Evolutionary conservation across 2,888 invertebrate genomes (phyloP), one percentile per base, ranked within the genome.

Genomic region (Nysson spinosus): DNA sequence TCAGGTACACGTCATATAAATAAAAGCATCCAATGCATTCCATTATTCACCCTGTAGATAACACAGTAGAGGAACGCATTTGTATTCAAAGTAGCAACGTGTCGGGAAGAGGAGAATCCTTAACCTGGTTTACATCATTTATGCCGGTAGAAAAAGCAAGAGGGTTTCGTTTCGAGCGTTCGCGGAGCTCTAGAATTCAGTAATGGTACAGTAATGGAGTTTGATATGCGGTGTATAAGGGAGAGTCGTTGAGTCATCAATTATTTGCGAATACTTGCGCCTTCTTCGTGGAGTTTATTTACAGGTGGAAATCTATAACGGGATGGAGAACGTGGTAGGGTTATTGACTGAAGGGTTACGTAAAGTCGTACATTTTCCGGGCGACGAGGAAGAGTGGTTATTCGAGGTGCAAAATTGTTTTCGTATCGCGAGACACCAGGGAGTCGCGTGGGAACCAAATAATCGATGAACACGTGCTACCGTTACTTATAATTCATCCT

Each of bases 281-380:
- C 65, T 73, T 72, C 69, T 64, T 63, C 64, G 67, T 71, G 62
- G 26, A 46, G 46, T 61, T 75, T 78, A 74, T 79, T 75, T 74
- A 66, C 40, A 50, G 69, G 51, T 51, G 60, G 75, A 78, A 79
- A 79, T 79, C 80, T 78, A 79, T 79, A 79, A 72, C 69, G 55
- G 63, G 54, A 44, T 64, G 56, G 64, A 62, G 61, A 61, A 62
- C 63, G 55, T 30, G 26, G 60, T 22, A 60, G 69, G 78, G 80
- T 79, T 79, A 76, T 79, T 79, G 80, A 76, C 78, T 79, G 73
- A 76, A 72, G 35, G 49, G 58, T 75, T 75, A 69, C 67, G 69
- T 73, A 76, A 71, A 76, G 56, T 39, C 37, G 28, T 32, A 16
- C 12, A 7, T 14, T 40, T 28, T 32, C 30, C 24, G 20, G 51